Conservation (phyloP, 92 coral and sea anemone genomes). For the Zoanthus sansibaricus region DNA sequence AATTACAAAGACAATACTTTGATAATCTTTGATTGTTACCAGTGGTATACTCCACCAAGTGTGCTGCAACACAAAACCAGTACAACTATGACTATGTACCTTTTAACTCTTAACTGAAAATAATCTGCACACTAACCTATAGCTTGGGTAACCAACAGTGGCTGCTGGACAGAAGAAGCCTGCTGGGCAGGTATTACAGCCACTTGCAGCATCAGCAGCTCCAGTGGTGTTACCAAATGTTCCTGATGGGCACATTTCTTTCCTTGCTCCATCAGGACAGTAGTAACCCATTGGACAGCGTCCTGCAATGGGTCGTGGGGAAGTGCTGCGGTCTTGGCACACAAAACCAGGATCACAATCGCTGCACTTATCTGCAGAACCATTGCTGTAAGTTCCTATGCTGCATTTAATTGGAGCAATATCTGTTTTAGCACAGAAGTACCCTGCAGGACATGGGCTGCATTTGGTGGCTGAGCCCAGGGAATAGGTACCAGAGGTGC, state of each 20-base stretch:
- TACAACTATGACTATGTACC: background rate
- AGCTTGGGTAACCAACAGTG: constrained; percentile 88
- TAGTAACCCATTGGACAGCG: constrained; percentile 87
- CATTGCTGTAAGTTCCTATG: constrained; percentile 90
- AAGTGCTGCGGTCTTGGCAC: constrained; percentile 82
- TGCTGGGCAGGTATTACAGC: constrained; percentile 91
- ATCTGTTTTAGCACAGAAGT: constrained; percentile 63
- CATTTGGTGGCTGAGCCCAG: constrained; percentile 84
- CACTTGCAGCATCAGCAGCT: constrained; percentile 74
- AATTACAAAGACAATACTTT: no score
- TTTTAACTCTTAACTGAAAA: background rate
- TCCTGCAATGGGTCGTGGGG: constrained; percentile 83
- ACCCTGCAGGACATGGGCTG: constrained; percentile 92
- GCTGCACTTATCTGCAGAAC: constrained; percentile 72
- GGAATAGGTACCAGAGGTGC: constrained; percentile 80
- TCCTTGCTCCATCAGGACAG: constrained; percentile 82
- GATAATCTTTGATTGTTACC: no score
- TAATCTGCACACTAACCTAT: constrained; percentile 62
- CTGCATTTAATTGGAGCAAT: constrained; percentile 84
- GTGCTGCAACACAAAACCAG: no score
- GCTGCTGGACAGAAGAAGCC: constrained; percentile 92
- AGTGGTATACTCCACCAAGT: no score
- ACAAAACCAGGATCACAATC: constrained; percentile 81
- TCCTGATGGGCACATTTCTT: constrained; percentile 88
- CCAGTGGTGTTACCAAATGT: constrained; percentile 94